These are phyloP conservation scores for Bos indicus DNA, from an alignment of 2,113 vertebrate species.

Conservation along the genomic window DNA sequence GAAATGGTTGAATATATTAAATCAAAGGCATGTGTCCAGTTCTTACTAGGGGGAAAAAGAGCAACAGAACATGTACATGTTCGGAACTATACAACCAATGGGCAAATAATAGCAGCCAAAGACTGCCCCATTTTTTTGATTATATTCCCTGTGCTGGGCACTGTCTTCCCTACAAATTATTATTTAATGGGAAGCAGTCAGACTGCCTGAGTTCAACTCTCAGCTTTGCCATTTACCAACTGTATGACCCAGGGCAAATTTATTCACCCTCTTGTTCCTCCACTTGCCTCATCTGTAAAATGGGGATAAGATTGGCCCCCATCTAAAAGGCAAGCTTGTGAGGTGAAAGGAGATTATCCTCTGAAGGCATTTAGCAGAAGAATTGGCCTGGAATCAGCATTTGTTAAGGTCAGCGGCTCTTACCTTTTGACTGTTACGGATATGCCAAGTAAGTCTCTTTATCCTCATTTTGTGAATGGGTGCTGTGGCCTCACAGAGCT, in stretches of 20 bases:
- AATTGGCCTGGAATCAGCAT: neutral
- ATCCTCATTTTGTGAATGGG: neutral
- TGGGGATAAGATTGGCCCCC: fast-evolving
- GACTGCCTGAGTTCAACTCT: neutral
- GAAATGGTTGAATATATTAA: neutral
- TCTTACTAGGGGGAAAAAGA: neutral
- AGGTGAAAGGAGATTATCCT: neutral
- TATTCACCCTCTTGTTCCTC: neutral
- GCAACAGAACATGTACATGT: too few species aligned
- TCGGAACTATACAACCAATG: neutral
- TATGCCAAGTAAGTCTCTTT: fast-evolving
- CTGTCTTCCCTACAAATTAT: neutral
- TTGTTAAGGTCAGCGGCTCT: fast-evolving
- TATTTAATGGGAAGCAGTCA: neutral
- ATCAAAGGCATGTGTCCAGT: neutral
- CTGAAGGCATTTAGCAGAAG: neutral
- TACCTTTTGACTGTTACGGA: neutral
- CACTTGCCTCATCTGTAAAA: neutral
- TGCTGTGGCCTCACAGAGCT: neutral
- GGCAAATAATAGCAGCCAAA: fast-evolving
- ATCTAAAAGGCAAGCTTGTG: neutral
- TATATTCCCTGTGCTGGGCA: neutral
- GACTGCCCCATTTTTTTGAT: fast-evolving
- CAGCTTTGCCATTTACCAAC: neutral
- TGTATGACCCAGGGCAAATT: neutral